Evolutionary conservation across 1,140 invertebrate genomes (phyloP).

Genomic region (Dinoponera quadriceps): DNA sequence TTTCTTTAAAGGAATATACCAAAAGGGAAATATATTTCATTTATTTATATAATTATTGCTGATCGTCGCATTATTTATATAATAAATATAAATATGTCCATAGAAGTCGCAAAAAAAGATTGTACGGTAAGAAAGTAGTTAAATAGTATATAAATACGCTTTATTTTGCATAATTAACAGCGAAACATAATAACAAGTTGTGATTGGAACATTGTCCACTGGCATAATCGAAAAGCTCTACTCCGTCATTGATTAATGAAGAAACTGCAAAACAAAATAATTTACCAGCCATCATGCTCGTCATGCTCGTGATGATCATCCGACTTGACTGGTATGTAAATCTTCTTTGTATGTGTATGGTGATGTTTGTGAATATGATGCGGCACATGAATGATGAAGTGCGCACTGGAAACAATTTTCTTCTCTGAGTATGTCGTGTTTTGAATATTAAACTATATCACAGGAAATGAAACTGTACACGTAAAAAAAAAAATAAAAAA

Average conservation of each 20-base stretch:
- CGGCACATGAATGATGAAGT: slow-evolving; percentile 76
- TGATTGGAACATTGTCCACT: not conserved
- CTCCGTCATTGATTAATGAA: not conserved
- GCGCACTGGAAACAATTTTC: slow-evolving; percentile 70
- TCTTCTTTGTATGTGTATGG: slow-evolving; percentile 76
- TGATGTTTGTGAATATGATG: slow-evolving; percentile 73
- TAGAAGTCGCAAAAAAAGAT: not conserved
- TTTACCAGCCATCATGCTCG: slow-evolving; percentile 68
- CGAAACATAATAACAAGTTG: slow-evolving; percentile 15
- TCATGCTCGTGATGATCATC: slow-evolving; percentile 64
- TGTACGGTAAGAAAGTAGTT: not conserved
- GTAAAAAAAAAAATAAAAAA: no score
- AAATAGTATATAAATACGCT: not conserved
- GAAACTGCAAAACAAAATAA: not conserved
- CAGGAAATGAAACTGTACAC: no score
- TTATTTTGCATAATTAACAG: slow-evolving; percentile 45
- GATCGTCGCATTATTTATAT: no score
- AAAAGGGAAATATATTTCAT: no score
- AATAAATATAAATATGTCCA: not conserved
- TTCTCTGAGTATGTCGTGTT: not conserved
- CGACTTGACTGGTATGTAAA: slow-evolving; percentile 74
- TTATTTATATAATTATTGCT: no score
- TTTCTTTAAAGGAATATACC: not conserved
- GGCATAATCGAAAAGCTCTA: not conserved
- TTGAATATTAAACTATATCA: not conserved